These are phyloP conservation scores for Empis livida DNA, from an alignment of 2,888 invertebrate genomes.

Conservation along the genomic window DNA sequence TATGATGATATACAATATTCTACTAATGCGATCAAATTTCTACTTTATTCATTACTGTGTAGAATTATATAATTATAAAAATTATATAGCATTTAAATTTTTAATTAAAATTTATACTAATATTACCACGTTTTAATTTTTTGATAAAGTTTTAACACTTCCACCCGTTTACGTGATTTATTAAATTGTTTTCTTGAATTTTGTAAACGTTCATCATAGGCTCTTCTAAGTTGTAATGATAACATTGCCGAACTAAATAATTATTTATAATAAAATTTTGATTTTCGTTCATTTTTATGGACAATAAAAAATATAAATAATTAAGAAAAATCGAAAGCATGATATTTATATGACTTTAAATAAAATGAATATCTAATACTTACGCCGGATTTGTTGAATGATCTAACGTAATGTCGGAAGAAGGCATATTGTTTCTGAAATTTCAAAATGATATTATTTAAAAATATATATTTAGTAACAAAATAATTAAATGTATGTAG, in stretches of 20 bases:
- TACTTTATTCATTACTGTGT: too few species aligned
- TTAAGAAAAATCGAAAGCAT: not conserved
- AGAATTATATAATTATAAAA: too few species aligned
- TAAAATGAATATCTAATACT: not conserved
- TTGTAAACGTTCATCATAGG: slow-evolving; percentile 12
- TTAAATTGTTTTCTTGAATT: slow-evolving; percentile 15
- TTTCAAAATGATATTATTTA: not conserved
- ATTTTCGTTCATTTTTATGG: not conserved
- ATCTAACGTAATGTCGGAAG: slow-evolving; percentile 6
- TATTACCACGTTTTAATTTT: too few species aligned
- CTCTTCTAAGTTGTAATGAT: slow-evolving; percentile 9
- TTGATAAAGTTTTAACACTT: slow-evolving; percentile 12
- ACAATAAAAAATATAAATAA: not conserved
- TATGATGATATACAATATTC: too few species aligned
- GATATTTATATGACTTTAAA: not conserved
- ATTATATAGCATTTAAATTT: too few species aligned
- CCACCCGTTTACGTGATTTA: slow-evolving; percentile 14
- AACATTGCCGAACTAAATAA: slow-evolving; percentile 7
- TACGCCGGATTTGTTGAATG: not conserved
- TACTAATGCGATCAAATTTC: too few species aligned
- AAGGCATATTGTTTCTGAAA: slow-evolving; percentile 17
- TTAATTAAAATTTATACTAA: too few species aligned
- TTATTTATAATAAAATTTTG: too few species aligned
- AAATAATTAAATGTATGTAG: not conserved
- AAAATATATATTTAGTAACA: too few species aligned